These are phyloP conservation scores for Plectus sambesii DNA, from an alignment of 1,140 invertebrate genomes.

Conservation along the genomic window DNA sequence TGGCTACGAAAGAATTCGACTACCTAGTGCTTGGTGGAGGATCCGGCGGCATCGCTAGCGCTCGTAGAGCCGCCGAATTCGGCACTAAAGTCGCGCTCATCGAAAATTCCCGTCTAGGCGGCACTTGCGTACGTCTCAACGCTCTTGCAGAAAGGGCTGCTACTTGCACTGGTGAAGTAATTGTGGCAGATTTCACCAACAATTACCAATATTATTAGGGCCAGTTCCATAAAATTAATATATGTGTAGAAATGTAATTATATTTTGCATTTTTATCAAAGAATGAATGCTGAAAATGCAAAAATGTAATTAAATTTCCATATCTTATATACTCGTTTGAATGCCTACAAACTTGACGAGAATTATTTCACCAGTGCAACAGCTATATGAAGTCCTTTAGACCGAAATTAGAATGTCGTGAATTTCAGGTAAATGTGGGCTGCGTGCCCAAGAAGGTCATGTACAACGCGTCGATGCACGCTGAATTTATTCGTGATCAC, in stretches of 20 bases:
- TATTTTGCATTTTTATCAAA: too few relatives aligned
- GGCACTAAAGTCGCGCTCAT: constrained; percentile 51
- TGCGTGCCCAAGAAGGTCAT: constrained; percentile 56
- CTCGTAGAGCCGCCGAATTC: constrained; percentile 52
- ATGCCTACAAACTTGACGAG: too few relatives aligned
- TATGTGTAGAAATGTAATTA: too few relatives aligned
- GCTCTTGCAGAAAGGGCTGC: background rate
- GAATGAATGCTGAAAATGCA: too few relatives aligned
- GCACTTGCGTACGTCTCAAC: constrained; percentile 52
- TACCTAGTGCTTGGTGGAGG: constrained; percentile 54
- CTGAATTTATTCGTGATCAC: constrained; percentile 49
- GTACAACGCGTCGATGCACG: constrained; percentile 52
- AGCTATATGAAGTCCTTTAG: too few relatives aligned
- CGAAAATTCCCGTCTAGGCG: constrained; percentile 50
- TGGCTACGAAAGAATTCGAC: constrained; percentile 49
- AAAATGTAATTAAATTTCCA: constrained; percentile 1
- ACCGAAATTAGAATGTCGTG: too few relatives aligned
- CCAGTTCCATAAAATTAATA: too few relatives aligned
- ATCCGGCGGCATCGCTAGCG: constrained; percentile 54
- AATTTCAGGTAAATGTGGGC: constrained; percentile 53
- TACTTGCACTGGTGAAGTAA: too few relatives aligned
- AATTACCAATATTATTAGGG: too few relatives aligned
- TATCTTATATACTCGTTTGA: too few relatives aligned
- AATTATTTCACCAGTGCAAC: too few relatives aligned
- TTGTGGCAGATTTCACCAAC: too few relatives aligned